A percentile compares a stretch with the other conserved stretches of the same genome.
phyloP scores from a whole-genome alignment of 2,888 invertebrate genomes.

The Trachelus stipa region DNA sequence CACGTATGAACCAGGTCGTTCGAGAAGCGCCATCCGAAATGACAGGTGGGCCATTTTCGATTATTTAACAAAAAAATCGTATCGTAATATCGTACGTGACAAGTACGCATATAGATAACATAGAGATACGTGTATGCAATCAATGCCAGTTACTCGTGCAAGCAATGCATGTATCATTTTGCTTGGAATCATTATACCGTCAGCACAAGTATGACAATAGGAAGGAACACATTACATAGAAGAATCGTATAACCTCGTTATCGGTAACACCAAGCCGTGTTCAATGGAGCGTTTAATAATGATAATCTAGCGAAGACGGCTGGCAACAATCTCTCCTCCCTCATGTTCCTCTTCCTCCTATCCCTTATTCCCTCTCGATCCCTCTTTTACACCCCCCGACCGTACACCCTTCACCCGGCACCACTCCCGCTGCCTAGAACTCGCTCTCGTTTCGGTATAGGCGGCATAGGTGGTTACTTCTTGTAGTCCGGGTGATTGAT shows the following conservation, averaged over 20 bases:
- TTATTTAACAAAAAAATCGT: neutral
- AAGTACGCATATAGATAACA: neutral
- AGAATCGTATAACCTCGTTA: neutral
- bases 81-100: neutral
- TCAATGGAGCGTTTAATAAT: conserved; percentile 46
- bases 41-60: neutral
- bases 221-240: neutral
- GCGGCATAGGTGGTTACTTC: conserved; percentile 53
- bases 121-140: neutral
- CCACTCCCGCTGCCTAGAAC: neutral
- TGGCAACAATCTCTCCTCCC: neutral
- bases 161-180: neutral
- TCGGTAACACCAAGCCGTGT: neutral
- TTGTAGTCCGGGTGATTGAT: conserved; percentile 60
- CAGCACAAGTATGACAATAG: neutral
- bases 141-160: neutral
- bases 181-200: neutral
- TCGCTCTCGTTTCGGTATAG: conserved; percentile 42
- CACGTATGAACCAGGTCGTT: conserved; percentile 6
- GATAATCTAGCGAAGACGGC: conserved; percentile 33
- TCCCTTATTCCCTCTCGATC: conserved; percentile 25
- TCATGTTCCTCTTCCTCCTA: conserved; percentile 5
- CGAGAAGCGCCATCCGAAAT: neutral
- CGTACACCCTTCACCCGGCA: neutral
- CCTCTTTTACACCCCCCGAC: neutral